Evolutionary conservation across 2,888 invertebrate genomes (phyloP).

Genomic region (Lochmaea crataegi): DNA sequence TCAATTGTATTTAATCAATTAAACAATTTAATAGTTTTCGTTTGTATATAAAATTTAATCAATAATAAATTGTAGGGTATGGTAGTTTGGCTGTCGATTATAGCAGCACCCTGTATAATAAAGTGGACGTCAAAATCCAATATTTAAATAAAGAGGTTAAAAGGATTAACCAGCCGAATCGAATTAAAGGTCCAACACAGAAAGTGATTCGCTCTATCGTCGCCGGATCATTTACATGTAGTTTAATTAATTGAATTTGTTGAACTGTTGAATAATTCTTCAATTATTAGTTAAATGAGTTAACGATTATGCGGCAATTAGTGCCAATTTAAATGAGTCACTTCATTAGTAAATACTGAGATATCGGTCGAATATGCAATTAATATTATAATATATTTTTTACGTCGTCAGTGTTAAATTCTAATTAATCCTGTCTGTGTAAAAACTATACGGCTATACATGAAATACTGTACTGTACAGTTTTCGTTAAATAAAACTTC

Average conservation of each 20-base stretch:
- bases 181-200: conserved; percentile 9
- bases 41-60: no score
- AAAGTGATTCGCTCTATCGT: conserved; percentile 1
- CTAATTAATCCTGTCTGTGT: neutral
- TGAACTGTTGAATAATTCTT: conserved; percentile 7
- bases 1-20: no score
- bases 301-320: conserved; percentile 6
- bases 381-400: conserved; percentile 1
- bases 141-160: conserved; percentile 8
- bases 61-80: no score
- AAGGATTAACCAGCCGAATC: conserved; percentile 9
- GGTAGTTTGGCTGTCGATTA: neutral
- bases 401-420: neutral
- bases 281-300: conserved; percentile 14
- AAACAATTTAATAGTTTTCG: no score
- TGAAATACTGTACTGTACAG: neutral
- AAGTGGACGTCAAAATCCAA: neutral
- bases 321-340: neutral
- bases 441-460: neutral
- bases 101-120: no score
- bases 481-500: neutral
- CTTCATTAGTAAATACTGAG: conserved; percentile 3
- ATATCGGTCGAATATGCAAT: neutral
- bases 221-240: conserved; percentile 15
- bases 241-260: conserved; percentile 10